Conservation (phyloP, 1,140 invertebrate species). For the Matsumurasca onukii region DNA sequence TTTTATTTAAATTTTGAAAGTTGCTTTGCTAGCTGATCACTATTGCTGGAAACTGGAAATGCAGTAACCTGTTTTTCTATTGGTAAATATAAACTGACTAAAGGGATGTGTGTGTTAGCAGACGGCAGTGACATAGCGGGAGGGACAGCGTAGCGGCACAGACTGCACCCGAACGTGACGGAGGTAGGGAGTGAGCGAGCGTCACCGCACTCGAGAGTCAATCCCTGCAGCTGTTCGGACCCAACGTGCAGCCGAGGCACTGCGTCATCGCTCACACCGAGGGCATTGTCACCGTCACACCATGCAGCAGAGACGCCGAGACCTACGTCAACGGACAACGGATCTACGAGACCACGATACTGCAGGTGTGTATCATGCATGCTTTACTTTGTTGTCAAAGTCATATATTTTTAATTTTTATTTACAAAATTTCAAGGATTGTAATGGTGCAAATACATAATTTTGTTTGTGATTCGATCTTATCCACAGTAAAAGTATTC, state of each 20-base stretch:
- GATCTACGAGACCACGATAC: slow-evolving; percentile 88
- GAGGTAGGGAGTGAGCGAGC: slow-evolving; percentile 69
- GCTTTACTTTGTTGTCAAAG: no score
- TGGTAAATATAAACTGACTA: neutral
- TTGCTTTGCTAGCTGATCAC: no score
- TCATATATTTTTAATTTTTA: no score
- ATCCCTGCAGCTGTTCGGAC: slow-evolving; percentile 52
- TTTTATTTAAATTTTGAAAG: no score
- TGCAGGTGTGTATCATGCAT: slow-evolving; percentile 72
- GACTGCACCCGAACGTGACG: slow-evolving; percentile 67
- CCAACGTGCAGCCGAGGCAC: slow-evolving; percentile 74
- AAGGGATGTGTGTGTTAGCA: slow-evolving; percentile 37
- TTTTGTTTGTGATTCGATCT: no score
- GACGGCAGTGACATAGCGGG: slow-evolving; percentile 64
- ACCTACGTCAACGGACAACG: slow-evolving; percentile 92
- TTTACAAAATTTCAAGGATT: no score
- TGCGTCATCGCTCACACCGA: slow-evolving; percentile 91
- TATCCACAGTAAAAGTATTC: no score
- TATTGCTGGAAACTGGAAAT: no score
- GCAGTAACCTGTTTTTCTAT: no score
- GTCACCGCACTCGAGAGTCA: slow-evolving; percentile 46
- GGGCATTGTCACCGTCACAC: slow-evolving; percentile 91
- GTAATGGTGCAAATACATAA: no score
- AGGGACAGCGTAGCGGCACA: slow-evolving; percentile 56
- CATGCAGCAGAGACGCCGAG: slow-evolving; percentile 87